Evolutionary conservation across 2,888 invertebrate species (phyloP), one percentile per base, ranked within the genome.

Genomic region (Mesorhabditis spiculigera): DNA sequence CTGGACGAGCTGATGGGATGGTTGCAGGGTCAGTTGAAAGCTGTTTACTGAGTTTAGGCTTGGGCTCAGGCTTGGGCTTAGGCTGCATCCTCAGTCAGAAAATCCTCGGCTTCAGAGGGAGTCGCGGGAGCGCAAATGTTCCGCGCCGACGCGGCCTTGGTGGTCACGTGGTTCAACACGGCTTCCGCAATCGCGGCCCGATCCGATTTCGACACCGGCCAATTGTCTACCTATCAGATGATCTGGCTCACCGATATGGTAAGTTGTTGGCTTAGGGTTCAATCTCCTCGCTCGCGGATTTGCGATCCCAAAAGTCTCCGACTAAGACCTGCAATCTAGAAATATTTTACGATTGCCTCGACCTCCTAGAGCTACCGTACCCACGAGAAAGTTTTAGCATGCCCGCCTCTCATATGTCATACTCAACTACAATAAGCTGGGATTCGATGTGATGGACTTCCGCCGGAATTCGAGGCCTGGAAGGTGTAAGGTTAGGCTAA

Each of bases 61-160:
- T 50, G n/a, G 58, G 8, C n/a, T 2, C 58, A 50, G n/a, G 58
- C n/a, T 13, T 50, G n/a, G 3, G 58, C n/a, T 50, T n/a, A 50
- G n/a, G 58, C n/a, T 50, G 8, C n/a, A 10, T 50, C 8, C 8
- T 50, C 58, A 50, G 8, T 50, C n/a, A 50, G 58, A 50, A 50
- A 50, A 50, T 2, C 10, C 8, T n/a, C 10, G n/a, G n/a, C 94
- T 69, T 90, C 93, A 62, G 90, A 92, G 78, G 94, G 94, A 8
- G 93, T 95, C 42, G 92, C 86, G n/a, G 95, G 96, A 0, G 91
- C 94, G 0, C 92, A 93, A 61, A 91, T 91, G 0, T 97, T 96
- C 87, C 90, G 91, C 77, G 94, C 96, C 0, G 93, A 94, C 86
- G 94, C 94, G 86, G 93, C 91, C 4, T 89, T 93, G 71, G 92